A percentile compares a stretch with the other conserved stretches of the same genome.
Conservation (phyloP, 2,888 invertebrate genomes). For the Monopis laevigella region DNA sequence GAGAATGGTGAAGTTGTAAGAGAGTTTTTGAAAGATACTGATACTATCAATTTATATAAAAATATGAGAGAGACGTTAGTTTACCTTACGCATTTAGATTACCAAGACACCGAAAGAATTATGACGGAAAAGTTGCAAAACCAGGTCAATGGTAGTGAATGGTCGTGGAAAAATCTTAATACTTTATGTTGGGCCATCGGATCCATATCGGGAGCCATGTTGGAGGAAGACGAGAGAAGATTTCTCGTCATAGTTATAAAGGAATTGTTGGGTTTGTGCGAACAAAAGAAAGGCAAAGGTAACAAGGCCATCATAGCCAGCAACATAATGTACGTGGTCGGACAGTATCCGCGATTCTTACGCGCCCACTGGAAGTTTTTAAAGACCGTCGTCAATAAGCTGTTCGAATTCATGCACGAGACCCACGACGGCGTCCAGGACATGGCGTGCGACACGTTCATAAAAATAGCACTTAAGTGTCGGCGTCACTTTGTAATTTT, state of each 20-base stretch:
- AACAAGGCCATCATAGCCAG: constrained; percentile 99
- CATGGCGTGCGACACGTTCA: constrained; percentile 99
- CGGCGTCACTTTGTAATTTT: constrained; percentile 96
- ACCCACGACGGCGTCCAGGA: constrained; percentile 99
- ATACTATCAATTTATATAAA: constrained; percentile 98
- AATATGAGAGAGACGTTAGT: constrained; percentile 99
- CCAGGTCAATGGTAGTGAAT: constrained; percentile 98
- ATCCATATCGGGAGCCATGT: constrained; percentile 98
- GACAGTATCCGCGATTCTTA: constrained; percentile 98
- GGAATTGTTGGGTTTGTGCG: constrained; percentile 95
- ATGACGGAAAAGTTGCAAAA: constrained; percentile 99
- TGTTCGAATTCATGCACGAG: constrained; percentile 99
- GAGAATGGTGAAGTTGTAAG: constrained; percentile 99
- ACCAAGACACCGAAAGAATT: constrained; percentile 95
- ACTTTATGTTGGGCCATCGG: constrained; percentile 99
- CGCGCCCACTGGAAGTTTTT: constrained; percentile 99
- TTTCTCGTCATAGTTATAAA: constrained; percentile 99
- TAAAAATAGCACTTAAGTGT: constrained; percentile 99
- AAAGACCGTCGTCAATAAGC: constrained; percentile 99
- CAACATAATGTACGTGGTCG: constrained; percentile 99
- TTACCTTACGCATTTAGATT: constrained; percentile 98
- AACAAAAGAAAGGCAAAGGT: constrained; percentile 98
- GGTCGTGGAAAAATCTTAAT: constrained; percentile 99
- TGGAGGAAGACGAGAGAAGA: constrained; percentile 98
- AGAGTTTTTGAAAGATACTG: constrained; percentile 99